phyloP scores from a whole-genome alignment of 2,888 invertebrate species.

The Eupithecia pulchellata region DNA sequence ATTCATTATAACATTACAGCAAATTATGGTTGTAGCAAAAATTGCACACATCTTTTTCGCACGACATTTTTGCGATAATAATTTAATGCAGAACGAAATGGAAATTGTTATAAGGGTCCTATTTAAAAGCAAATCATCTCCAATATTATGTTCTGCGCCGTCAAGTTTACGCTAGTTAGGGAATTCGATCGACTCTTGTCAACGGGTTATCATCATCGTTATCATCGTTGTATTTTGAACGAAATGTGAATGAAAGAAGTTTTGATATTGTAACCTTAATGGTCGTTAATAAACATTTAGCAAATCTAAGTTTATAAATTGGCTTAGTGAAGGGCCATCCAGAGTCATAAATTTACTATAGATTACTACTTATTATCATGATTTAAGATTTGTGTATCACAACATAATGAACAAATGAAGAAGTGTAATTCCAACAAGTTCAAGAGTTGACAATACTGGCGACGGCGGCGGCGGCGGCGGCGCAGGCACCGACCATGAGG shows the following conservation, averaged over 20 bases:
- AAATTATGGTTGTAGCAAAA: conserved; percentile 35
- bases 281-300: neutral
- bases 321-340: neutral
- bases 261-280: neutral
- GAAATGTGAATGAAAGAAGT: neutral
- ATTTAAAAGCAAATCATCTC: conserved; percentile 12
- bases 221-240: neutral
- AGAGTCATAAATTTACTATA: neutral
- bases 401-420: neutral
- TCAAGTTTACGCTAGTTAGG: neutral
- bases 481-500: too few relatives aligned
- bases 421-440: conserved; percentile 6
- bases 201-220: neutral
- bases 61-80: conserved; percentile 24
- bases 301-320: neutral
- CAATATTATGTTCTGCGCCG: neutral
- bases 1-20: conserved; percentile 36
- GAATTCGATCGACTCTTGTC: neutral
- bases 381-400: neutral
- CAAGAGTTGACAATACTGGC: conserved; percentile 47
- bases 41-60: conserved; percentile 28
- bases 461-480: too few relatives aligned
- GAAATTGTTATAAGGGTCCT: conserved; percentile 21
- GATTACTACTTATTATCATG: neutral
- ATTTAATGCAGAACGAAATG: conserved; percentile 29